Evolutionary conservation across 2,113 vertebrate species (phyloP).

Genomic region (Danionella cerebrum): DNA sequence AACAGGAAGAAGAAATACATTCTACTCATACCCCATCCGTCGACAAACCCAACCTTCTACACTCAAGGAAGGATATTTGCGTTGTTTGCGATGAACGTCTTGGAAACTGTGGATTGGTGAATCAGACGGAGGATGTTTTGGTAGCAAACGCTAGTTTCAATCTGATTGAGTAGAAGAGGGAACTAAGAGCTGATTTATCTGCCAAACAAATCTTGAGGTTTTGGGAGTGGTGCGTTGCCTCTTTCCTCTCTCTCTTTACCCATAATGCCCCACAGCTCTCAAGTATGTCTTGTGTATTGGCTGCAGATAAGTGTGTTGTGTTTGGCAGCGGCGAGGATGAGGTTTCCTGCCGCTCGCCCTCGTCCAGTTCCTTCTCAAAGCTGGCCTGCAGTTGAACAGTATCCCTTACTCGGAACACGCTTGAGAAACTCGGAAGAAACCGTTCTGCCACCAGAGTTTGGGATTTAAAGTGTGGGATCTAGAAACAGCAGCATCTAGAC

Average conservation of each 20-base stretch:
- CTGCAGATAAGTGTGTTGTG: constrained; percentile 7
- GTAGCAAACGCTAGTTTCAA: too few relatives aligned
- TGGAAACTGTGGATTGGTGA: too few relatives aligned
- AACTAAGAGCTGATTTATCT: constrained; percentile 51
- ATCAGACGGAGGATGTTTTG: too few relatives aligned
- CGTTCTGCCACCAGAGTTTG: background rate
- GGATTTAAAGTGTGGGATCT: too few relatives aligned
- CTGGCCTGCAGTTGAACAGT: background rate
- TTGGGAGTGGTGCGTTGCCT: constrained; percentile 38
- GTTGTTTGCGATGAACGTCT: too few relatives aligned
- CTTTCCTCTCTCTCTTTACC: constrained; percentile 20
- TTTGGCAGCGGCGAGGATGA: background rate
- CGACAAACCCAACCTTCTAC: too few relatives aligned
- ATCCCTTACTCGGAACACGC: background rate
- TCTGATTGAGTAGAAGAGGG: constrained; percentile 42
- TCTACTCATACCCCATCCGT: too few relatives aligned
- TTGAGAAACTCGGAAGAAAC: background rate
- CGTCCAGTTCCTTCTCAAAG: background rate
- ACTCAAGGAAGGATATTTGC: too few relatives aligned
- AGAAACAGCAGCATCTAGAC: too few relatives aligned
- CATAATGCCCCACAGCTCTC: background rate
- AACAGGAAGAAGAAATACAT: too few relatives aligned
- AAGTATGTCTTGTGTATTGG: background rate
- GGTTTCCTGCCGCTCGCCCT: background rate
- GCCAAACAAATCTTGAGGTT: constrained; percentile 47